Base-by-base conservation (phyloP, 2,797 vertebrate species). In the Eleutherodactylus coqui region DNA sequence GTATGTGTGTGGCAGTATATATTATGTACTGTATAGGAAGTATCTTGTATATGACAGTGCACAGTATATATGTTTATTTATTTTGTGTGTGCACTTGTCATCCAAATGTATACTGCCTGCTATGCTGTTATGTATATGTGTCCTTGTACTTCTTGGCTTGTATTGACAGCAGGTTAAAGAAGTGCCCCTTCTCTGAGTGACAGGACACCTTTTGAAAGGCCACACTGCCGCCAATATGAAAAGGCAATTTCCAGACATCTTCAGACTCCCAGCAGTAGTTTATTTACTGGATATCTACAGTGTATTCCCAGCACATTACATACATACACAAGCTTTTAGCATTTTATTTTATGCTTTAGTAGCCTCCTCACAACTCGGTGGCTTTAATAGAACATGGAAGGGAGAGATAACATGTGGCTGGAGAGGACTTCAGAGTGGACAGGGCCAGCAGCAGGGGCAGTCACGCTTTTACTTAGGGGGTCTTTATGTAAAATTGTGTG, bases 191-290 rank as follows among this genome's bases (percentile, higher is more conserved):
- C 36, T 90, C 92, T 95, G 95, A 96, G 92, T 94, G 95, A 96
- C 95, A 96, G 93, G 93, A 93, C 91, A 93, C 85, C 91, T 92
- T 93, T 94, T 93, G 91, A 95, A 95, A 96, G 94, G 92, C 93
- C 91, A 92, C 86, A 89, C 91, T 89, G 89, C 91, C 92, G 92
- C 92, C 93, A 90, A 91, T 93, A 92, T 88, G 91, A 95, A 95
- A 91, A 89, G 87, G 90, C 93, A 86, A 85, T 91, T 90, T 89
- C 82, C 91, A 90, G 88, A 62, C 88, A 91, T 93, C 92, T 75
- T 19, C 88, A 89, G 88, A 87, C 55, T 76, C 62, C 72, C 79
- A 32, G 8, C 2, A 19, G 41, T 53, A 6, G 45, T 17, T 27
- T 77, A 73, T 86, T 70, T 86, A 43, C 70, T 85, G 29, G 34